Evolutionary conservation across 2,797 vertebrate genomes (phyloP), one percentile per base, ranked within the genome.

Genomic region (Malacoctenus gilli): DNA sequence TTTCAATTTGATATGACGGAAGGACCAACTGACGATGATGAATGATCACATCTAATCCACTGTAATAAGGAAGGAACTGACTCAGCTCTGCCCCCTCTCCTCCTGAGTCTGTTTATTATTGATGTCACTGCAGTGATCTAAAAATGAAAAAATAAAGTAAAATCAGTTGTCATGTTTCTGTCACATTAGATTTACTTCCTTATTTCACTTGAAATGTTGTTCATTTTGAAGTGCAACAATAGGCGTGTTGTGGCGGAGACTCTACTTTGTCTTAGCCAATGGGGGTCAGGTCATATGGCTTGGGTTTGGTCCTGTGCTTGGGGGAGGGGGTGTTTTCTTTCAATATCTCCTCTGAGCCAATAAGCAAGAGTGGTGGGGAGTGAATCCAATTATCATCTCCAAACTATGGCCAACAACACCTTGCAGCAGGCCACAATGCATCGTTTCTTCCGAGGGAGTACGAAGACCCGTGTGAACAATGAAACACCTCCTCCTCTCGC

Each of bases 271-370:
- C 9, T 74, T 19, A 59, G 62, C 64, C 69, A 73, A 61, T 77
- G 60, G 69, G 75, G 84, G 83, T 80, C 83, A 87, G 38, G 73
- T 85, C 80, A 72, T 82, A 69, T 75, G 78, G 82, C 65, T 82
- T 78, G 75, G 62, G 72, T 83, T 43, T 63, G 66, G 35, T 65
- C 63, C 57, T 62, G 66, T 38, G 41, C 12, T 11, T 72, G 72
- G 82, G 82, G 82, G 81, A 74, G 57, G 82, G 81, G 70, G 67
- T 86, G 87, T 87, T 89, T 89, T 88, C 85, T 83, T 89, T 89
- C 87, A 87, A 88, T 88, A 88, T 85, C 74, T 85, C 59, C 56
- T 71, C 57, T 72, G 68, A 87, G 74, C 87, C 88, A 90, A 90
- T 90, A 85, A 84, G 88, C 85, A 86, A 78, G 78, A 82, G 74